phyloP scores from a whole-genome alignment of 2,888 invertebrate genomes.

The Scelioninae gen. 1 region DNA sequence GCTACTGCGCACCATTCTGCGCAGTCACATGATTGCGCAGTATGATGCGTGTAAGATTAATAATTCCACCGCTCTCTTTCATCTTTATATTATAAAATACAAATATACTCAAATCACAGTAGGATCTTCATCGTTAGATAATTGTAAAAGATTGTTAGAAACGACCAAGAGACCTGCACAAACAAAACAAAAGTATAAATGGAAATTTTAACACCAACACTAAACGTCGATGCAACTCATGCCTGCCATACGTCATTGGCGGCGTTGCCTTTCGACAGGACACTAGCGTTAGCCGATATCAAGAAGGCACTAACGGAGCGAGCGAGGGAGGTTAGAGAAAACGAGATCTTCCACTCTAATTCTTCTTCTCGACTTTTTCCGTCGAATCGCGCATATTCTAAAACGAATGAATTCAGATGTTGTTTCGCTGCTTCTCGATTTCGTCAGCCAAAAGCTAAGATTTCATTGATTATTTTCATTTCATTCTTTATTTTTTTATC shows the following conservation, averaged over 20 bases:
- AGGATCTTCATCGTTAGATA: too few relatives aligned
- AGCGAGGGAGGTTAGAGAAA: constrained; percentile 72
- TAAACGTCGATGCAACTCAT: constrained; percentile 52
- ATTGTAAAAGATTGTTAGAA: neutral
- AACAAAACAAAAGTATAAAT: constrained; percentile 31
- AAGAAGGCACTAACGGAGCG: constrained; percentile 72
- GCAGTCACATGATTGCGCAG: too few relatives aligned
- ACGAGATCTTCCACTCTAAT: constrained; percentile 69
- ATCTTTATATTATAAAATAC: too few relatives aligned
- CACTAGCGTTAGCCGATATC: constrained; percentile 71
- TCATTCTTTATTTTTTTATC: too few relatives aligned
- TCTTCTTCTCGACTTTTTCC: constrained; percentile 67
- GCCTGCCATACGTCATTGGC: constrained; percentile 44
- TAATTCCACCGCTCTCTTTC: too few relatives aligned
- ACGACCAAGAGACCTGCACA: constrained; percentile 26
- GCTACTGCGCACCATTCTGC: too few relatives aligned
- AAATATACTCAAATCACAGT: too few relatives aligned
- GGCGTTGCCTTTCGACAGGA: constrained; percentile 60
- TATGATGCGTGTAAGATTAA: too few relatives aligned
- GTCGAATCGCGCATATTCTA: constrained; percentile 68
- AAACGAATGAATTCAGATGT: constrained; percentile 63
- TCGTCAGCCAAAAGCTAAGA: constrained; percentile 62
- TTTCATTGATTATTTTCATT: constrained; percentile 26
- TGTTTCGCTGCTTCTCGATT: constrained; percentile 68
- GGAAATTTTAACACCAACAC: constrained; percentile 56